Evolutionary conservation across 2,888 invertebrate species (phyloP).

Genomic region (Agapostemon virescens): DNA sequence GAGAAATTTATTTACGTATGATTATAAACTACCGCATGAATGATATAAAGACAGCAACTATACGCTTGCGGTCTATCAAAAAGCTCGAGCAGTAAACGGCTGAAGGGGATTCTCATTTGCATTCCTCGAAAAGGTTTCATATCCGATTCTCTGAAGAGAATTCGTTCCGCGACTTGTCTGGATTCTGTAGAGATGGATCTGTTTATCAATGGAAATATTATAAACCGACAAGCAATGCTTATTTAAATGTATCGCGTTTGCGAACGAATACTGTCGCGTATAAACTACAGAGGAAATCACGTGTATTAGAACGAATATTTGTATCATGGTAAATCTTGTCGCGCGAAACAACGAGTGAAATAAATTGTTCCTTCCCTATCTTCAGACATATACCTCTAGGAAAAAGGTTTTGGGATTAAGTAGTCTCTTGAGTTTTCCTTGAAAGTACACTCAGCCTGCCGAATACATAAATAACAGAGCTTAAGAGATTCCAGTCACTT

Average conservation of each 20-base stretch:
- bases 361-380: neutral
- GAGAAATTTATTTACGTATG: no score
- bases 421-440: neutral
- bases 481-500: neutral
- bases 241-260: neutral
- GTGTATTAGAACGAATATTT: neutral
- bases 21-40: no score
- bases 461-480: neutral
- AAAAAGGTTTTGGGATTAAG: neutral
- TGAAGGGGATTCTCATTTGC: conserved; percentile 43
- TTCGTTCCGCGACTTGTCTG: conserved; percentile 1
- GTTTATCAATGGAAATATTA: neutral
- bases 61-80: no score
- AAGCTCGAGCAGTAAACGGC: neutral
- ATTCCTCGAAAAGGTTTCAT: conserved; percentile 29
- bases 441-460: neutral
- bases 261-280: no score
- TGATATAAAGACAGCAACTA: neutral
- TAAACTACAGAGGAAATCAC: no score
- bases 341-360: neutral
- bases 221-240: neutral
- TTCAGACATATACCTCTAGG: neutral
- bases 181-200: neutral
- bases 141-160: conserved; percentile 23
- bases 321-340: neutral